Evolutionary conservation across 2,888 invertebrate species (phyloP), one percentile per base, ranked within the genome.

Genomic region (Theretra japonica): DNA sequence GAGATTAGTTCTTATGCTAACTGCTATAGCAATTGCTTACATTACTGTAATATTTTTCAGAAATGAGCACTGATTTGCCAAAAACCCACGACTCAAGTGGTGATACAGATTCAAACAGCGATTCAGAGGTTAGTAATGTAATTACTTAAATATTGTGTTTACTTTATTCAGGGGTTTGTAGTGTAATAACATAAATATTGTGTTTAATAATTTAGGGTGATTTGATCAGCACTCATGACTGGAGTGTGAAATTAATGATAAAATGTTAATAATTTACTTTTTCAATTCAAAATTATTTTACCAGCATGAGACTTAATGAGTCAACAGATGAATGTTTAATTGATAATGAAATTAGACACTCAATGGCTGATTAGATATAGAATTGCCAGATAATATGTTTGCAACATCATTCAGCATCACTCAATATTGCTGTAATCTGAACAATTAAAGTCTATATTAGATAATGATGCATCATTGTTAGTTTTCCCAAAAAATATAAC

Each of bases 21-120:
- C 3, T 21, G 21, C 50, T 30, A 15, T 62, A 23, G 62, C 17
- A 23, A n/a, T 33, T 30, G 30, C 17, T 11, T 53, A 65, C n/a
- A 60, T 21, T n/a, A 33, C n/a, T 19, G 68, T 69, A 30, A 28
- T 57, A 57, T 56, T 60, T 92, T 94, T 69, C 89, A 94, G 94
- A 91, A 88, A 94, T 94, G 94, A 94, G 95, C 92, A 94, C 92
- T 82, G 94, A 94, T 90, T 87, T 92, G 88, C 93, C 94, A 83
- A 94, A 94, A 89, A 89, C 89, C 81, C 92, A 92, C 83, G 94
- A 92, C 87, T 93, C 94, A 83, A 94, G 94, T 89, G 92, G 94
- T 81, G 95, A 95, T 83, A 94, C 95, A 53, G 96, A 95, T 81
- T 95, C 95, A 73, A 96, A 96, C 81, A 95, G 95, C 79, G 95